These are phyloP conservation scores for Parasteatoda lunata DNA, from an alignment of 2,888 invertebrate species.

Conservation along the genomic window DNA sequence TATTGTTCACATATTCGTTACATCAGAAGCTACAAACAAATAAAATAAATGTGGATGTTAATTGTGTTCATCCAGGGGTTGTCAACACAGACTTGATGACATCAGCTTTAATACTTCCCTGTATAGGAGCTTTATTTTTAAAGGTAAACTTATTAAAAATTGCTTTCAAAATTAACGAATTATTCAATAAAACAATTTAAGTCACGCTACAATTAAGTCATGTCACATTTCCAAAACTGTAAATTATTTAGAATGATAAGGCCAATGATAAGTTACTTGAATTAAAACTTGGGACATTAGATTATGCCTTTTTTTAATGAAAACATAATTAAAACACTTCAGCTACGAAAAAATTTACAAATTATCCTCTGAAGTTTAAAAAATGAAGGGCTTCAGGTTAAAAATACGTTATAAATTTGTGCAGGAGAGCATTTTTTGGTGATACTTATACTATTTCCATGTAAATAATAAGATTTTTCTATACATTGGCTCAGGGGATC, in stretches of 20 bases:
- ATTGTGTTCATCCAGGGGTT: constrained; percentile 90
- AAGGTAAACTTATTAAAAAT: constrained; percentile 22
- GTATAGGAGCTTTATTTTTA: constrained; percentile 36
- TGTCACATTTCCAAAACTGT: background rate
- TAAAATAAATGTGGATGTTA: constrained; percentile 80
- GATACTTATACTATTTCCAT: no score
- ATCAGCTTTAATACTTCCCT: constrained; percentile 79
- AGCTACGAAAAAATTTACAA: no score
- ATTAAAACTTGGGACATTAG: no score
- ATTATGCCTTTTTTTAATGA: no score
- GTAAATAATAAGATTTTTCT: no score
- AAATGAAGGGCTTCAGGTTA: no score
- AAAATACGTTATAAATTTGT: no score
- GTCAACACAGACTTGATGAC: constrained; percentile 88
- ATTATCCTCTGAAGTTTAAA: no score
- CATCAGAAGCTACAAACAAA: constrained; percentile 73
- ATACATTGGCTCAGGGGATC: no score
- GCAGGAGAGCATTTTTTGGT: no score
- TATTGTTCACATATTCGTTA: constrained; percentile 77
- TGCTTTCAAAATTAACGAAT: background rate
- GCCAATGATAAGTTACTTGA: background rate
- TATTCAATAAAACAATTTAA: background rate
- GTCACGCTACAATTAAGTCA: background rate
- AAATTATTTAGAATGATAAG: background rate
- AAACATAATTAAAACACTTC: no score